These are phyloP conservation scores for Bolborhynchus lineola DNA, from an alignment of 2,113 vertebrate species.

Conservation along the genomic window DNA sequence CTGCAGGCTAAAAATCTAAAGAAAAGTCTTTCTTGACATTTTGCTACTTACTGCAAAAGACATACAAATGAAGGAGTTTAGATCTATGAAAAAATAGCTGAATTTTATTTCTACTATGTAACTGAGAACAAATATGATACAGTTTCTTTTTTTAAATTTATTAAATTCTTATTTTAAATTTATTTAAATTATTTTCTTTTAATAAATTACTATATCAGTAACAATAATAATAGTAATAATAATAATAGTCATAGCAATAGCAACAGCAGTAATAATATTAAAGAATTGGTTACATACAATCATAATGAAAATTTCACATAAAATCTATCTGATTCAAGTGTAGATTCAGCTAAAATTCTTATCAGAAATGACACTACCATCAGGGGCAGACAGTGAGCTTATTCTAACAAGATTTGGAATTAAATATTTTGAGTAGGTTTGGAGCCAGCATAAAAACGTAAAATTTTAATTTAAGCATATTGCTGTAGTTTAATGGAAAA, in stretches of 20 bases:
- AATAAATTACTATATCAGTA: not conserved
- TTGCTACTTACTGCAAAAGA: not conserved
- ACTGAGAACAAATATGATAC: not conserved
- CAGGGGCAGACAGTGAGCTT: not conserved
- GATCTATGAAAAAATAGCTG: not conserved
- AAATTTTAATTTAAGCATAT: not conserved
- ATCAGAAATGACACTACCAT: not conserved
- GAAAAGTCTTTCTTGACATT: constrained; percentile 25
- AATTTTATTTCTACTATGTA: not conserved
- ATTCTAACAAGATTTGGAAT: not conserved
- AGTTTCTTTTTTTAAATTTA: too few species aligned
- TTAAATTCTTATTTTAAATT: too few species aligned
- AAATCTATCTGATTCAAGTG: not conserved
- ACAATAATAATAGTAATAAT: not conserved
- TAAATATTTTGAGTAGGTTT: not conserved
- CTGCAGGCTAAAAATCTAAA: constrained; percentile 36
- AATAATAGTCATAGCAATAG: not conserved
- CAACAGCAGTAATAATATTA: not conserved
- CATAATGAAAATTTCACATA: not conserved
- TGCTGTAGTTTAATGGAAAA: not conserved
- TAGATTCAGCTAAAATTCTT: not conserved
- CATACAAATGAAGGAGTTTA: not conserved
- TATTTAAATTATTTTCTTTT: too few species aligned
- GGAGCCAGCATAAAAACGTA: not conserved
- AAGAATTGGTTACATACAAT: not conserved